A percentile compares a stretch with the other conserved stretches of the same genome.
These are phyloP conservation scores for Xylota sylvarum DNA, from an alignment of 2,888 invertebrate genomes.

Conservation along the genomic window DNA sequence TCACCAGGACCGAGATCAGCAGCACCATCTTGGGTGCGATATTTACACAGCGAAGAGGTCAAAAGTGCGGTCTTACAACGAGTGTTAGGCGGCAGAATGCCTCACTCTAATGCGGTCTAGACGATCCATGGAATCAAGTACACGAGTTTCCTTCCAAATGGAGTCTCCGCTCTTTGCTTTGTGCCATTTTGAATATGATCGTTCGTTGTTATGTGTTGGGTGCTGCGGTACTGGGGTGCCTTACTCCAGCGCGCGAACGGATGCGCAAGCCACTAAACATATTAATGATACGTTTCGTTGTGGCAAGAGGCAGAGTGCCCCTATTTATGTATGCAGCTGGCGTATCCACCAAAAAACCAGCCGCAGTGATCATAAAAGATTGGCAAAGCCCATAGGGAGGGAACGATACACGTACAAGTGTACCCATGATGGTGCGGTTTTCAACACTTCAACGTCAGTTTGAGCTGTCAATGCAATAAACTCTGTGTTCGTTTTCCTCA, in stretches of 20 bases:
- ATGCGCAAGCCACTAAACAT: slow-evolving; percentile 75
- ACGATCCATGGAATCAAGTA: slow-evolving; percentile 48
- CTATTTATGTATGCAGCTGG: slow-evolving; percentile 73
- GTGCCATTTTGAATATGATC: slow-evolving; percentile 67
- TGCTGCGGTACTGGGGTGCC: slow-evolving; percentile 37
- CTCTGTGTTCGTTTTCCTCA: slow-evolving; percentile 37
- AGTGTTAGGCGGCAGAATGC: slow-evolving; percentile 49
- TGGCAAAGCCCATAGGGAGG: slow-evolving; percentile 43
- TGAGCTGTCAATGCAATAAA: slow-evolving; percentile 73
- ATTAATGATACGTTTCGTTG: slow-evolving; percentile 72
- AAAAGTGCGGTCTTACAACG: slow-evolving; percentile 39
- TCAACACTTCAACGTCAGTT: slow-evolving; percentile 74
- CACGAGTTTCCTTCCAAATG: slow-evolving; percentile 65
- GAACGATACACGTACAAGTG: slow-evolving; percentile 49
- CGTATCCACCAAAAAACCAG: slow-evolving; percentile 54
- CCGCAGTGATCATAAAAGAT: slow-evolving; percentile 74
- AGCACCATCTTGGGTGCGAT: slow-evolving; percentile 29
- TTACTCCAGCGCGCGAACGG: slow-evolving; percentile 60
- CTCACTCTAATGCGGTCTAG: slow-evolving; percentile 68
- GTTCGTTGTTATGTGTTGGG: slow-evolving; percentile 21
- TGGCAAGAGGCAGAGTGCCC: slow-evolving; percentile 26
- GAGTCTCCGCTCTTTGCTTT: slow-evolving; percentile 22
- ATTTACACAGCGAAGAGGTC: slow-evolving; percentile 61
- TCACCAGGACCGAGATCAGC: slow-evolving; percentile 2
- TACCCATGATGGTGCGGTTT: slow-evolving; percentile 73